Conservation (phyloP, 2,113 vertebrate species). For the Oxyura jamaicensis region DNA sequence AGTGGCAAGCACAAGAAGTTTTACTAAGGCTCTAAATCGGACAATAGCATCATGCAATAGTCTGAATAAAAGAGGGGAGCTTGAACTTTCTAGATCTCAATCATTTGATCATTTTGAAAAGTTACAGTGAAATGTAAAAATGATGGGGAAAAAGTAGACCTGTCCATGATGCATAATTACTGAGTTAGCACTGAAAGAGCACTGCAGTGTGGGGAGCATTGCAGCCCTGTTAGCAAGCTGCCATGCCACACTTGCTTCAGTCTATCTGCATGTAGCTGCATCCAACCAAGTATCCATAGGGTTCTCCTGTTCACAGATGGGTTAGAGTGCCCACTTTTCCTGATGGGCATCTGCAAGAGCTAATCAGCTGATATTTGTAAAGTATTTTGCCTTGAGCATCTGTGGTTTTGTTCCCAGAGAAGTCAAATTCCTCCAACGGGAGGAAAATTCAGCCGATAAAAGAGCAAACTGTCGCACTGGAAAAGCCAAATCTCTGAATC, state of each 20-base stretch:
- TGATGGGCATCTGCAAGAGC: not conserved
- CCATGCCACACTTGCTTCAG: not conserved
- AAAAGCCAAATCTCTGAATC: conserved; percentile 12
- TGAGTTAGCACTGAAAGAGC: not conserved
- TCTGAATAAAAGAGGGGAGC: not conserved
- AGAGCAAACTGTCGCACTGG: not conserved
- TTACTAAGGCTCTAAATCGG: not conserved
- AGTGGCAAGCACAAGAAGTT: not conserved
- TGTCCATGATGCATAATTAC: not conserved
- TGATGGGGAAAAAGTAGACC: not conserved
- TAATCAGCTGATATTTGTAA: not conserved
- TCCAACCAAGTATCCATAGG: not conserved
- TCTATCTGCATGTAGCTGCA: not conserved
- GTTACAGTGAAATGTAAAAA: not conserved
- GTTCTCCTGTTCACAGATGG: not conserved
- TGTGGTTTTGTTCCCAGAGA: not conserved
- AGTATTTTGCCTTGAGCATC: not conserved
- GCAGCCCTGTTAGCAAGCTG: not conserved
- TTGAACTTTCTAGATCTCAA: not conserved
- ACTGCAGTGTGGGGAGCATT: not conserved
- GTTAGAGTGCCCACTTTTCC: not conserved
- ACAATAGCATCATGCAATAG: not conserved
- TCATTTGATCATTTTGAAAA: not conserved
- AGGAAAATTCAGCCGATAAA: conserved; percentile 44
- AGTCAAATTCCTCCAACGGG: not conserved